Evolutionary conservation across 2,797 vertebrate genomes (phyloP).

Genomic region (Sebastes goodei): DNA sequence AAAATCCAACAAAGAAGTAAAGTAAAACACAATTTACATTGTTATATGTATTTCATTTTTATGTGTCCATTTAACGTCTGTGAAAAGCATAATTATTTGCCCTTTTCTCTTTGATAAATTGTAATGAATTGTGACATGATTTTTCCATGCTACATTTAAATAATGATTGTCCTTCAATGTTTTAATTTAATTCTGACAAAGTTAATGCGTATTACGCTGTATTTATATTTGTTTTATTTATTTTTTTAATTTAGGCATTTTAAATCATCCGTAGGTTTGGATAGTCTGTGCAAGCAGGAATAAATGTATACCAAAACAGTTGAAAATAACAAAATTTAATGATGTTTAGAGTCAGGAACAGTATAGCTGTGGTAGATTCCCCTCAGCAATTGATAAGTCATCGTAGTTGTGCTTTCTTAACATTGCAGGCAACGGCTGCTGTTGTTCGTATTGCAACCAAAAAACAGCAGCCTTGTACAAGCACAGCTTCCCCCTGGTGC

Average conservation of each 20-base stretch:
- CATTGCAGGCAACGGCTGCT: background rate
- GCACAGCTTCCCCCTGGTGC: background rate
- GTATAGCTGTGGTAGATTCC: conserved; percentile 2
- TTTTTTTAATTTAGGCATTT: background rate
- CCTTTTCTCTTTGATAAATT: background rate
- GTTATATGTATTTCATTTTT: background rate
- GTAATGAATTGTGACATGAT: background rate
- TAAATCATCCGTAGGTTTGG: background rate
- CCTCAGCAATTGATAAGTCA: conserved; percentile 12
- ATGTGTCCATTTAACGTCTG: background rate
- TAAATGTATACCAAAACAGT: background rate
- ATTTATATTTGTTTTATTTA: background rate
- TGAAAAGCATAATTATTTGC: background rate
- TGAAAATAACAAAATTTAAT: conserved; percentile 42
- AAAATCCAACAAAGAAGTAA: background rate
- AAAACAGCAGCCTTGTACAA: background rate
- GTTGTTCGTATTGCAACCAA: background rate
- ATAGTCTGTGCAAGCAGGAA: background rate
- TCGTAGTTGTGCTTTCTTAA: conserved; percentile 43
- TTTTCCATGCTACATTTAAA: background rate
- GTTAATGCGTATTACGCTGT: background rate
- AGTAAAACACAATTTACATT: background rate
- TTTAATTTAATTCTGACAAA: background rate
- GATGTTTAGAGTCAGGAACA: conserved; percentile 18
- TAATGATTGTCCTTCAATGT: background rate